Percentiles rank a stretch among this genome's conserved stretches.
These are phyloP conservation scores for Celastrina argiolus DNA, from an alignment of 2,888 invertebrate species.

Conservation along the genomic window DNA sequence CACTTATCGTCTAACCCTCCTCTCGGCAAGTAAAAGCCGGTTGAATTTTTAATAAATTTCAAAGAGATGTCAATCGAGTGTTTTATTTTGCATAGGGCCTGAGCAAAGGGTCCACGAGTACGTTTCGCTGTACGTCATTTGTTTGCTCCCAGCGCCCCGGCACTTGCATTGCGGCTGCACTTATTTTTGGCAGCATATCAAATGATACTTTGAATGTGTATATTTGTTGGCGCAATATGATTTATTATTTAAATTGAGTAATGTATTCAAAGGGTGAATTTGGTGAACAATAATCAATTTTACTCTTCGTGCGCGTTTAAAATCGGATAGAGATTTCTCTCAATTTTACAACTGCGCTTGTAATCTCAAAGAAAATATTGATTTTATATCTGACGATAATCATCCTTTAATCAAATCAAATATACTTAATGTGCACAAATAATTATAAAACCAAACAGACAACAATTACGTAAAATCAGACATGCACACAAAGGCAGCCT, in stretches of 20 bases:
- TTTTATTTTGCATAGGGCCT: slow-evolving; percentile 78
- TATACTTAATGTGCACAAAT: too few species aligned
- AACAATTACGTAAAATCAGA: too few species aligned
- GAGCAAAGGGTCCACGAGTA: slow-evolving; percentile 69
- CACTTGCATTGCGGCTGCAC: slow-evolving; percentile 50
- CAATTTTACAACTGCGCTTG: too few species aligned
- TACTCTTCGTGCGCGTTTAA: background rate
- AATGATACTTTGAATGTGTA: slow-evolving; percentile 59
- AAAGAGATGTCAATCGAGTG: slow-evolving; percentile 76
- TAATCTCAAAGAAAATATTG: too few species aligned
- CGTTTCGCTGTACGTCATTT: slow-evolving; percentile 76
- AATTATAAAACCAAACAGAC: too few species aligned
- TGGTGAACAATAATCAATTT: background rate
- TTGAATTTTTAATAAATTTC: slow-evolving; percentile 77
- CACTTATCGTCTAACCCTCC: slow-evolving; percentile 70
- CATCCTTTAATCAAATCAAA: too few species aligned
- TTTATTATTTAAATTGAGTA: slow-evolving; percentile 25
- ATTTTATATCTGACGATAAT: too few species aligned
- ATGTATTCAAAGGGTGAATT: slow-evolving; percentile 2
- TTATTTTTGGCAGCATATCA: slow-evolving; percentile 68
- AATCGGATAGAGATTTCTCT: too few species aligned
- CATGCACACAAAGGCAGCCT: too few species aligned
- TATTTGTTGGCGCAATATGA: slow-evolving; percentile 24
- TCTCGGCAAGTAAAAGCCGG: slow-evolving; percentile 63
- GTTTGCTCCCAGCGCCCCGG: slow-evolving; percentile 55